Evolutionary conservation across 2,113 vertebrate genomes (phyloP), one percentile per base, ranked within the genome.

Genomic region (Brienomyrus longianalis): DNA sequence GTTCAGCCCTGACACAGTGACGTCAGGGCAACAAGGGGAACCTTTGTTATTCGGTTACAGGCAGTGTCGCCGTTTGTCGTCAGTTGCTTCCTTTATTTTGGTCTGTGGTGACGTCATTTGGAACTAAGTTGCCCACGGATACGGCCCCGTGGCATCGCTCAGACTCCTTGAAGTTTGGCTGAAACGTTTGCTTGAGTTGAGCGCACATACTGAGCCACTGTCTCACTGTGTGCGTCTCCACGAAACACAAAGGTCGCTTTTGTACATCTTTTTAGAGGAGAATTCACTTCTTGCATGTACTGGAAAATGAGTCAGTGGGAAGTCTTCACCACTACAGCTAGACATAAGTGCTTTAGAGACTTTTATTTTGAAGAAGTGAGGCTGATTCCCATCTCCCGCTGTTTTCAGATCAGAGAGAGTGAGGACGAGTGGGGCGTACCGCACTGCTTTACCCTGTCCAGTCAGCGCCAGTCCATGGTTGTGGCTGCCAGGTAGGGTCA

Each of bases 351-450:
- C 45, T 84, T 43, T 23, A 83, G 3, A 70, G n/a, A 83, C 43
- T 45, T 45, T 27, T 21, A 10, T 83, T 83, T 84, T 50, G 87
- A 88, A 47, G 3, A 54, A 45, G 31, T 45, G 47, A 52, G 15
- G 23, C n/a, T 27, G 52, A 87, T 15, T 66, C 13, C 59, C 52
- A 5, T 86, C 80, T 52, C 83, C 62, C 31, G 1, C 93, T 47
- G 0, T 91, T 90, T 93, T 83, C 94, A 99, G 98, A 96, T 99
- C 89, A 96, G 98, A 96, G 97, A 97, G 91, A 99, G 98, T 27
- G 98, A 99, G 91, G 98, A 98, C 0, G 98, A 99, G 93, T 99
- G 98, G 98, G 98, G 98, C 0, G 97, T 99, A 90, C 97, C 98
- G 88, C 96, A 99, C 90, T 98, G 97, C 92, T 97, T 99, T 90